Evolutionary conservation across 2,113 vertebrate species (phyloP).

Genomic region (Turdus rufiventris): DNA sequence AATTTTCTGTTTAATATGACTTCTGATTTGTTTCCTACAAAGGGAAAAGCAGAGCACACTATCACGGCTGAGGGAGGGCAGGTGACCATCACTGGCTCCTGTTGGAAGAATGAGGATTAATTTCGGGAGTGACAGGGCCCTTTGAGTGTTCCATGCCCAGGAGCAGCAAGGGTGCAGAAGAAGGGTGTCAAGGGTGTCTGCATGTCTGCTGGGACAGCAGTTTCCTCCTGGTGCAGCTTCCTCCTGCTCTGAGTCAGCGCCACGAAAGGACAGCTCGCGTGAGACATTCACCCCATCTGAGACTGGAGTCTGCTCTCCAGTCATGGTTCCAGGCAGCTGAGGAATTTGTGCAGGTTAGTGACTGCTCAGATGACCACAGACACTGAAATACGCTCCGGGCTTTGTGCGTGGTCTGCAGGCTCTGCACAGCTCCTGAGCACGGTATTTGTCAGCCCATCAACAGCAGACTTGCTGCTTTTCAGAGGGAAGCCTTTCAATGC

Average conservation of each 20-base stretch:
- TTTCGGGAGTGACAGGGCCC: neutral
- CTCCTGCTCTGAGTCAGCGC: neutral
- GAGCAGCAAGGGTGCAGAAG: neutral
- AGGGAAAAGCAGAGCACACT: neutral
- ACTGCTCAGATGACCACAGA: neutral
- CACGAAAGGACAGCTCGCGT: neutral
- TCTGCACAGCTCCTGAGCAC: neutral
- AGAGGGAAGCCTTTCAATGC: rapidly evolving
- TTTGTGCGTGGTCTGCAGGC: neutral
- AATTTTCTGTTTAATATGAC: neutral
- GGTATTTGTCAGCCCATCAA: neutral
- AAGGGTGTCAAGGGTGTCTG: neutral
- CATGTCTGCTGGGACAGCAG: neutral
- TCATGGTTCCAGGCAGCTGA: neutral
- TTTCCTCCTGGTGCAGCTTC: neutral
- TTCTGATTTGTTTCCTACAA: neutral
- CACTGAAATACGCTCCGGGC: neutral
- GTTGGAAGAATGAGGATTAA: neutral
- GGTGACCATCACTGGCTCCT: neutral
- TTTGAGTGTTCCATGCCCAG: neutral
- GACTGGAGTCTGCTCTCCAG: neutral
- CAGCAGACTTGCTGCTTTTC: neutral
- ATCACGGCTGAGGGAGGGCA: neutral
- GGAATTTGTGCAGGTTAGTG: neutral
- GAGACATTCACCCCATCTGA: neutral